These are phyloP conservation scores for Mythimna lalbum DNA, from an alignment of 2,888 invertebrate species.

Conservation along the genomic window DNA sequence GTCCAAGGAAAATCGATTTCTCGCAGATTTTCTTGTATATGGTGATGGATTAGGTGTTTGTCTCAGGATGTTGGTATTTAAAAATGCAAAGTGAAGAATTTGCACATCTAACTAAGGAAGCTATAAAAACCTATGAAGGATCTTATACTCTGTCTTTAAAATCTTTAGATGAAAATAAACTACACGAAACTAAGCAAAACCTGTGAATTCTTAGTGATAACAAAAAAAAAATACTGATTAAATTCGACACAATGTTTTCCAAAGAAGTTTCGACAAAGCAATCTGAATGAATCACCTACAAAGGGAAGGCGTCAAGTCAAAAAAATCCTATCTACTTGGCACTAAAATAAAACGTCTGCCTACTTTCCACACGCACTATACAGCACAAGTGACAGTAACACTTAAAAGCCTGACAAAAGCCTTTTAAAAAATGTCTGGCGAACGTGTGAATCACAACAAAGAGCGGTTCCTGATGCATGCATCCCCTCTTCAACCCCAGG, in stretches of 20 bases:
- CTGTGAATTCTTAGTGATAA: too few relatives aligned
- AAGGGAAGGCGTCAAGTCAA: constrained; percentile 18
- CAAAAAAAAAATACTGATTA: too few relatives aligned
- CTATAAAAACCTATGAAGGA: background rate
- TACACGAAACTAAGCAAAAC: background rate
- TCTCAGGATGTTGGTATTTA: constrained; percentile 8
- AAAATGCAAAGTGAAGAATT: constrained; percentile 4
- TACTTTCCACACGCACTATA: constrained; percentile 48
- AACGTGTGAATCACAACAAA: constrained; percentile 83
- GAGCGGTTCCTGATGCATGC: constrained; percentile 64
- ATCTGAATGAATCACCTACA: background rate
- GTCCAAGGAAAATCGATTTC: constrained; percentile 57
- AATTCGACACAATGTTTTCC: too few relatives aligned
- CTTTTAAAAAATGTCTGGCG: constrained; percentile 86
- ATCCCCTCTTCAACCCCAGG: constrained; percentile 28
- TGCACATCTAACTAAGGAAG: constrained; percentile 4
- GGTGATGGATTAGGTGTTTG: constrained; percentile 16
- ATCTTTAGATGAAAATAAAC: too few relatives aligned
- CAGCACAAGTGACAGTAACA: constrained; percentile 72
- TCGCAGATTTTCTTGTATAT: constrained; percentile 40
- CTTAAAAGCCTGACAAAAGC: constrained; percentile 83
- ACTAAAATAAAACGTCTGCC: constrained; percentile 24
- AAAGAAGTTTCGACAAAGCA: background rate
- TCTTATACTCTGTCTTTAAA: background rate
- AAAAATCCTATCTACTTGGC: constrained; percentile 7